A percentile compares a stretch with the other conserved stretches of the same genome.
Evolutionary conservation across 2,113 vertebrate genomes (phyloP).

Genomic region (Python bivittatus): DNA sequence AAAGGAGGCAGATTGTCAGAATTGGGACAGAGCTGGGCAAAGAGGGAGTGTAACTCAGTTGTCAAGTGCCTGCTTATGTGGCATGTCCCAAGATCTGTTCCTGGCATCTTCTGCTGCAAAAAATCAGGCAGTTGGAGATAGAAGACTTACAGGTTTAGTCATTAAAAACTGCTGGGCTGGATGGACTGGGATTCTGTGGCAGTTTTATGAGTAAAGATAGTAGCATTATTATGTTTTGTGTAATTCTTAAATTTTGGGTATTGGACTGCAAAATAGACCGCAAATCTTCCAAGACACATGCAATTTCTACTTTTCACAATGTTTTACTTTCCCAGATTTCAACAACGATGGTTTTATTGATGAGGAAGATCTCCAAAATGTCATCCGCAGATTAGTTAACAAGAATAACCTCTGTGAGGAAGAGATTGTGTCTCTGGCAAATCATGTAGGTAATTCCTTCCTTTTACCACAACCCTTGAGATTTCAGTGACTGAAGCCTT

Average conservation of each 20-base stretch:
- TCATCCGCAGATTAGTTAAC: conserved; percentile 51
- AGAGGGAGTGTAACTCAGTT: too few relatives aligned
- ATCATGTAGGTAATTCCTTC: conserved; percentile 43
- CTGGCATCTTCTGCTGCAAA: neutral
- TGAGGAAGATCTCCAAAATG: conserved; percentile 56
- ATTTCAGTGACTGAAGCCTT: neutral
- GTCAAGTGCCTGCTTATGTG: neutral
- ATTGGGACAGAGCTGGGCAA: neutral
- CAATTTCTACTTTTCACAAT: neutral
- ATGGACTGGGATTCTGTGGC: neutral
- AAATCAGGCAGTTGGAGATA: neutral
- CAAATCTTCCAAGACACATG: neutral
- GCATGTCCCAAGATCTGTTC: neutral
- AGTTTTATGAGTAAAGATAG: neutral
- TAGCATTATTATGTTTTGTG: neutral
- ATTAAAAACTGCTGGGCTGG: neutral
- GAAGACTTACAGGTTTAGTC: neutral
- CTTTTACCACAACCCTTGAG: neutral
- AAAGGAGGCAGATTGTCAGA: neutral
- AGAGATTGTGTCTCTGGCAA: conserved; percentile 44
- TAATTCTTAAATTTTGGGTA: neutral
- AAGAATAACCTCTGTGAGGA: conserved; percentile 33
- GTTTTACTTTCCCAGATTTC: conserved; percentile 51
- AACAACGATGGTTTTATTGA: conserved; percentile 67
- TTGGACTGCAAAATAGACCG: neutral